Conservation (phyloP, 1,140 invertebrate species). For the Xylocopa sonorina region DNA sequence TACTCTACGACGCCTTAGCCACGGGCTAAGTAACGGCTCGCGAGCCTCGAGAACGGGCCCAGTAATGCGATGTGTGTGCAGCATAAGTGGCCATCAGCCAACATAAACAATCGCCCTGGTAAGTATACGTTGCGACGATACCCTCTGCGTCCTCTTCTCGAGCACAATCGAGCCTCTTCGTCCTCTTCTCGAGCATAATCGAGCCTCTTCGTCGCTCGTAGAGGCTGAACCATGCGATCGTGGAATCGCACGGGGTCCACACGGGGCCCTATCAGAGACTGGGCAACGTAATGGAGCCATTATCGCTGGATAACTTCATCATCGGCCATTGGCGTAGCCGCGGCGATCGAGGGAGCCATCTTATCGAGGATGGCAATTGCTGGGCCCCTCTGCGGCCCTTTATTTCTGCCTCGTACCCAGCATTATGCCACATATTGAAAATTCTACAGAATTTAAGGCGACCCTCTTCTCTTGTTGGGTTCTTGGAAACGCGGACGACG, state of each 20-base stretch:
- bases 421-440: slow-evolving; percentile 57
- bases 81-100: slow-evolving; percentile 82
- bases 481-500: slow-evolving; percentile 37
- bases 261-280: slow-evolving; percentile 67
- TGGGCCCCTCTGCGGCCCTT: slow-evolving; percentile 41
- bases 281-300: slow-evolving; percentile 80
- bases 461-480: slow-evolving; percentile 39
- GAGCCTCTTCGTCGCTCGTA: too few species aligned
- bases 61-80: slow-evolving; percentile 80
- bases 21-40: slow-evolving; percentile 78
- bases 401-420: slow-evolving; percentile 23
- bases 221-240: slow-evolving; percentile 8
- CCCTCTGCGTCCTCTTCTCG: slow-evolving; percentile 37
- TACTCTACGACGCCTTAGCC: slow-evolving; percentile 79
- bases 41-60: slow-evolving; percentile 61
- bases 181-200: too few species aligned
- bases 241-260: slow-evolving; percentile 63
- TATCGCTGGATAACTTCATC: slow-evolving; percentile 83
- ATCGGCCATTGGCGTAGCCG: slow-evolving; percentile 75
- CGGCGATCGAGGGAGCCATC: slow-evolving; percentile 1
- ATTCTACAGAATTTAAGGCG: slow-evolving; percentile 56
- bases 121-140: slow-evolving; percentile 80
- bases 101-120: slow-evolving; percentile 82
- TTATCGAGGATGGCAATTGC: slow-evolving; percentile 52
- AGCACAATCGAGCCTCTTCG: too few species aligned